phyloP scores from a whole-genome alignment of 2,888 invertebrate species.

The Drosophila fungiperda region DNA sequence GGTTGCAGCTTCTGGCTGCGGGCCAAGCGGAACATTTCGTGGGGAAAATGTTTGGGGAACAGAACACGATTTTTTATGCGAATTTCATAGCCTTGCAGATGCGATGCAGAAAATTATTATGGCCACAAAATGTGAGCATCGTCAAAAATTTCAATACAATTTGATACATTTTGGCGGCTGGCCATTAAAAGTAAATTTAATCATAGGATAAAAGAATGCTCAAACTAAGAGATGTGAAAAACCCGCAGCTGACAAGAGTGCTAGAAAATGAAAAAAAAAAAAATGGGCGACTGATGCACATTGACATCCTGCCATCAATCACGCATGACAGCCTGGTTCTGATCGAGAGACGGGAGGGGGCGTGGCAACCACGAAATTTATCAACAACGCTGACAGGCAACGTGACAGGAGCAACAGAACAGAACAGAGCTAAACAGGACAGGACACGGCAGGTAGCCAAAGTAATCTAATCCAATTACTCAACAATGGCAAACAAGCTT shows the following conservation, averaged over 20 bases:
- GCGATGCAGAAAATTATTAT: conserved; percentile 74
- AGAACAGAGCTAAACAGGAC: neutral
- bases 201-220: conserved; percentile 33
- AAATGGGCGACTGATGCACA: conserved; percentile 41
- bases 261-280: conserved; percentile 38
- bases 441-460: conserved; percentile 44
- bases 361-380: conserved; percentile 59
- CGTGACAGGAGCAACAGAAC: neutral
- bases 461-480: conserved; percentile 82
- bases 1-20: conserved; percentile 42
- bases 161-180: conserved; percentile 37
- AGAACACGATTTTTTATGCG: conserved; percentile 56
- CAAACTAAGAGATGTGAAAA: conserved; percentile 17
- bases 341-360: conserved; percentile 11
- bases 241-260: conserved; percentile 40
- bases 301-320: conserved; percentile 77
- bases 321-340: conserved; percentile 61
- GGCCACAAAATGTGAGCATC: conserved; percentile 15
- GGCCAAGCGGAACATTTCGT: conserved; percentile 17
- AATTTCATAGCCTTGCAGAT: conserved; percentile 77
- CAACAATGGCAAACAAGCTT: conserved; percentile 78
- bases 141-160: conserved; percentile 17
- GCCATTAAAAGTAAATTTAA: conserved; percentile 75
- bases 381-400: conserved; percentile 44
- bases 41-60: conserved; percentile 45